Evolutionary conservation across 2,888 invertebrate genomes (phyloP).

Genomic region (Heliconius aoede): DNA sequence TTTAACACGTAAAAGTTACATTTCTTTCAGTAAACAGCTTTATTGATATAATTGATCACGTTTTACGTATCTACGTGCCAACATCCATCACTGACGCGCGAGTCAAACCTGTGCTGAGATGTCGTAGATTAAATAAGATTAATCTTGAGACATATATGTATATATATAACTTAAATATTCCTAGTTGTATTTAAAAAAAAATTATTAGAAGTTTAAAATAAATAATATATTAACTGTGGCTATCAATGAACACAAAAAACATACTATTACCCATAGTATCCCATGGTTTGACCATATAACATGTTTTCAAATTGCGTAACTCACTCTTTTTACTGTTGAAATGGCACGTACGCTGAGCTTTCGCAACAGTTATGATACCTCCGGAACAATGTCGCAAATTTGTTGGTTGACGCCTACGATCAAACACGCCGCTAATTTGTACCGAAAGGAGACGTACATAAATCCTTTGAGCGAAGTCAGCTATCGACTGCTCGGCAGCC

Average conservation of each 20-base stretch:
- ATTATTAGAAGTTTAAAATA: too few species aligned
- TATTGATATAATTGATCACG: constrained; percentile 74
- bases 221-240: too few species aligned
- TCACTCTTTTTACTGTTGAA: neutral
- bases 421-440: constrained; percentile 76
- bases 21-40: constrained; percentile 71
- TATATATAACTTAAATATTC: too few species aligned
- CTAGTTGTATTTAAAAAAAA: too few species aligned
- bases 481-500: constrained; percentile 67
- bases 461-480: constrained; percentile 72
- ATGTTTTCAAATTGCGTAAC: neutral
- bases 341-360: constrained; percentile 1
- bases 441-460: constrained; percentile 76
- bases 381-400: constrained; percentile 59
- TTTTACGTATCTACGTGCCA: constrained; percentile 56
- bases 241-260: too few species aligned
- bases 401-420: constrained; percentile 73
- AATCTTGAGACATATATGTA: too few species aligned
- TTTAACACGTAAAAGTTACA: constrained; percentile 56
- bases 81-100: constrained; percentile 59
- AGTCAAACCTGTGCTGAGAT: constrained; percentile 41
- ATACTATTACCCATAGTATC: too few species aligned
- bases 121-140: too few species aligned
- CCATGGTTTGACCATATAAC: neutral
- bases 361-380: constrained; percentile 27